Percentiles rank a stretch among this genome's conserved stretches.
phyloP scores from a whole-genome alignment of 2,797 vertebrate genomes.

The Brachyalestes nurse region DNA sequence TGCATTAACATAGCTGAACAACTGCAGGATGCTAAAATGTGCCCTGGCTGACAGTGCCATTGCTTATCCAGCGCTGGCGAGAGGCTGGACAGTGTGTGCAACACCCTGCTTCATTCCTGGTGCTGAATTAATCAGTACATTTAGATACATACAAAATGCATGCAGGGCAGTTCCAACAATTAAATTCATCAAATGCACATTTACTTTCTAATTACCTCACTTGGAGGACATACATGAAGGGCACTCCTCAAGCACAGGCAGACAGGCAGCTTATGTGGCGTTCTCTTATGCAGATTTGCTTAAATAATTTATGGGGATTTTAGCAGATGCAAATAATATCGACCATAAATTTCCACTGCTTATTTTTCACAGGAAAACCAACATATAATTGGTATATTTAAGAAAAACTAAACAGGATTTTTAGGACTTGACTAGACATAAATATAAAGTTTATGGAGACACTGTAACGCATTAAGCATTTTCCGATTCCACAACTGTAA shows the following conservation, averaged over 20 bases:
- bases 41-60: conserved; percentile 1
- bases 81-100: neutral
- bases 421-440: neutral
- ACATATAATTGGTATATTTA: neutral
- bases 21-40: conserved; percentile 4
- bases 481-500: neutral
- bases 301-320: conserved; percentile 52
- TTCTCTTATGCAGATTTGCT: conserved; percentile 52
- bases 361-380: neutral
- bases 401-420: neutral
- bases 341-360: conserved; percentile 20
- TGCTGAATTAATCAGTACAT: conserved; percentile 28
- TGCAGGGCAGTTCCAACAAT: conserved; percentile 49
- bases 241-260: conserved; percentile 25
- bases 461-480: neutral
- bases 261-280: conserved; percentile 35
- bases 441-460: neutral
- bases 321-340: conserved; percentile 27
- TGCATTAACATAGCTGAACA: conserved; percentile 4
- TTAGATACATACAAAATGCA: conserved; percentile 38
- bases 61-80: neutral
- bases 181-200: conserved; percentile 57
- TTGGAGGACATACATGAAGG: conserved; percentile 54
- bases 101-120: neutral
- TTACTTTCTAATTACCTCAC: conserved; percentile 53